A percentile compares a stretch with the other conserved stretches of the same genome.
Evolutionary conservation across 2,113 vertebrate species (phyloP).

Genomic region (Perca flavescens): DNA sequence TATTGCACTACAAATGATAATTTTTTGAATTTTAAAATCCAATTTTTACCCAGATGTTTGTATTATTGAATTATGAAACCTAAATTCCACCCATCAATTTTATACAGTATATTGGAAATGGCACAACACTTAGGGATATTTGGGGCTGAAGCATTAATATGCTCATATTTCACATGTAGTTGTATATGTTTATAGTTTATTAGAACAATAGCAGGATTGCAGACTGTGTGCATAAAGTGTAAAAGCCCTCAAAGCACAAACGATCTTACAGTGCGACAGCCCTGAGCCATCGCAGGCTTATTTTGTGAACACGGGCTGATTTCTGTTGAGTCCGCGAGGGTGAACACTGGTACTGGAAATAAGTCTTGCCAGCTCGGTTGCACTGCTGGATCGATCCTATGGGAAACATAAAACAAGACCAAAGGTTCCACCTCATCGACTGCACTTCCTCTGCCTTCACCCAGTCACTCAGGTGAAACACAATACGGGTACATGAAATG

Average conservation of each 20-base stretch:
- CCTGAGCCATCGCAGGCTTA: conserved; percentile 18
- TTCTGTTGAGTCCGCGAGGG: conserved; percentile 11
- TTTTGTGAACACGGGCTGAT: background rate
- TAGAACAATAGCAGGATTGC: background rate
- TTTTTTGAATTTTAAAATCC: too few species aligned
- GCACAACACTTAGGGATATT: background rate
- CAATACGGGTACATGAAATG: conserved; percentile 17
- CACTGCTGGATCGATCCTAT: conserved; percentile 58
- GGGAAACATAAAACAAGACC: conserved; percentile 68
- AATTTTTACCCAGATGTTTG: too few species aligned
- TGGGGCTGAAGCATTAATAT: background rate
- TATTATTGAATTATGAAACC: too few species aligned
- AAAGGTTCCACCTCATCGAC: conserved; percentile 72
- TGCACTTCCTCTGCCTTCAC: conserved; percentile 62
- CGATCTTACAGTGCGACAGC: conserved; percentile 33
- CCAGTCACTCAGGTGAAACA: conserved; percentile 64
- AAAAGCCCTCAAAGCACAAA: conserved; percentile 41
- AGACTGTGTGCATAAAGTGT: conserved; percentile 37
- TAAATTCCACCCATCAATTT: background rate
- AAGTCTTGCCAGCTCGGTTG: conserved; percentile 43
- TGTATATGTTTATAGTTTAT: background rate
- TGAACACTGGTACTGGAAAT: conserved; percentile 51
- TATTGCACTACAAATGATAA: too few species aligned
- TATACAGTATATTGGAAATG: background rate
- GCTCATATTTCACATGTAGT: background rate